These are phyloP conservation scores for Phaedon cochleariae DNA, from an alignment of 2,888 invertebrate species.

Conservation along the genomic window DNA sequence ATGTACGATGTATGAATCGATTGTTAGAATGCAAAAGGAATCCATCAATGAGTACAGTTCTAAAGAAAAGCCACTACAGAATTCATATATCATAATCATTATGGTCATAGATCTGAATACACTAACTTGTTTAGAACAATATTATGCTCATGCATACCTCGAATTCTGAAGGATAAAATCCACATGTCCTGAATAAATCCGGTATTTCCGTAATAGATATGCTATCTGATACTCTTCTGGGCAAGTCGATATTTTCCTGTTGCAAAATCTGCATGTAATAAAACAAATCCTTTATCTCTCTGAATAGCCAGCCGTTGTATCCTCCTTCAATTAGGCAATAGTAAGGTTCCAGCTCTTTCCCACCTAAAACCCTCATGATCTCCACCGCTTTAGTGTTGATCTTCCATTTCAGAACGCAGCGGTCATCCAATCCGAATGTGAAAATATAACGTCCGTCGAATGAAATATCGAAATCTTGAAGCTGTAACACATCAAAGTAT, in stretches of 20 bases:
- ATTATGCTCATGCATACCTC: constrained; percentile 66
- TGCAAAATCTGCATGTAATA: constrained; percentile 80
- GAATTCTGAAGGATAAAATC: constrained; percentile 78
- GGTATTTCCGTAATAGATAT: constrained; percentile 74
- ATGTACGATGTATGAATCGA: background rate
- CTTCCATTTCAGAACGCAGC: constrained; percentile 67
- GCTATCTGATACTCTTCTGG: constrained; percentile 68
- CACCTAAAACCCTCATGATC: constrained; percentile 64
- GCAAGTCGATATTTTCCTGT: constrained; percentile 72
- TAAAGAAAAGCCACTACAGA: too few relatives aligned
- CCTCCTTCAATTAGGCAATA: constrained; percentile 77
- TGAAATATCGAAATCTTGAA: constrained; percentile 60
- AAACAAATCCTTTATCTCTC: constrained; percentile 78
- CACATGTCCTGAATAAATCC: constrained; percentile 77
- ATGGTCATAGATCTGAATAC: too few relatives aligned
- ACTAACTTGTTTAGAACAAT: too few relatives aligned
- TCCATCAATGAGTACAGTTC: too few relatives aligned
- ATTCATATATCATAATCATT: too few relatives aligned
- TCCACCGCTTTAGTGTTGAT: constrained; percentile 65
- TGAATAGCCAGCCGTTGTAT: constrained; percentile 73
- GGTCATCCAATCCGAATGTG: constrained; percentile 66
- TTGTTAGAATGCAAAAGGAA: too few relatives aligned
- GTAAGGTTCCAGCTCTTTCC: constrained; percentile 71
- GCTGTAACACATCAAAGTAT: constrained; percentile 51
- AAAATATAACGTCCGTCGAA: constrained; percentile 65